Evolutionary conservation across 2,888 invertebrate species (phyloP).

Genomic region (Drosophila rellima): DNA sequence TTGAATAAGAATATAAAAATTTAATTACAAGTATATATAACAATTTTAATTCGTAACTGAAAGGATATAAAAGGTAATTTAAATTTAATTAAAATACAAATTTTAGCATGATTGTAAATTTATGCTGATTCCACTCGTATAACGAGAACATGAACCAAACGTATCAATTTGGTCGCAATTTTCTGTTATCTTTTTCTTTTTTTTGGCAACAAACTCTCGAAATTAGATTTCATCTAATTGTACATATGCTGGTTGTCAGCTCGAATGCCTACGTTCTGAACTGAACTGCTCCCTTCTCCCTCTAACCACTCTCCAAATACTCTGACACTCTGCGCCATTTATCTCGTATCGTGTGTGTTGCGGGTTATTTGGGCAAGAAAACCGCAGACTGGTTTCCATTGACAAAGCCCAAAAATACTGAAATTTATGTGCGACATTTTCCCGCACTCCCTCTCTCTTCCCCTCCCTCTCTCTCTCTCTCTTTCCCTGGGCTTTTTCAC

Average conservation of each 20-base stretch:
- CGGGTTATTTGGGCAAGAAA: conserved; percentile 29
- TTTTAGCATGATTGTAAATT: background rate
- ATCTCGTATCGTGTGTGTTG: conserved; percentile 5
- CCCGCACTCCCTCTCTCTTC: background rate
- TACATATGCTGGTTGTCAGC: conserved; percentile 23
- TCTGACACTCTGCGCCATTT: background rate
- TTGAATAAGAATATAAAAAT: too few species aligned
- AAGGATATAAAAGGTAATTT: too few species aligned
- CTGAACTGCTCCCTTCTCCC: background rate
- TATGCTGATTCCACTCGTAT: background rate
- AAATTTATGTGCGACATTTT: conserved; percentile 60
- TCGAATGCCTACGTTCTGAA: conserved; percentile 1
- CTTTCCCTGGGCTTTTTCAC: conserved; percentile 21
- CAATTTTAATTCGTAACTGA: too few species aligned
- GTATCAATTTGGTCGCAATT: background rate
- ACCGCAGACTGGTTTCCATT: conserved; percentile 45
- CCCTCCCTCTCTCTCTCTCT: background rate
- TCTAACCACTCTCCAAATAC: background rate
- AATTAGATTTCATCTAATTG: conserved; percentile 44
- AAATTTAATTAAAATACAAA: background rate
- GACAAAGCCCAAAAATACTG: conserved; percentile 49
- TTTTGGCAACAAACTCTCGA: background rate
- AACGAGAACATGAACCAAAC: background rate
- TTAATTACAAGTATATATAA: too few species aligned
- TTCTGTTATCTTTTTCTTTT: background rate